phyloP scores from a whole-genome alignment of 2,797 vertebrate species.

The Decapterus maruadsi region DNA sequence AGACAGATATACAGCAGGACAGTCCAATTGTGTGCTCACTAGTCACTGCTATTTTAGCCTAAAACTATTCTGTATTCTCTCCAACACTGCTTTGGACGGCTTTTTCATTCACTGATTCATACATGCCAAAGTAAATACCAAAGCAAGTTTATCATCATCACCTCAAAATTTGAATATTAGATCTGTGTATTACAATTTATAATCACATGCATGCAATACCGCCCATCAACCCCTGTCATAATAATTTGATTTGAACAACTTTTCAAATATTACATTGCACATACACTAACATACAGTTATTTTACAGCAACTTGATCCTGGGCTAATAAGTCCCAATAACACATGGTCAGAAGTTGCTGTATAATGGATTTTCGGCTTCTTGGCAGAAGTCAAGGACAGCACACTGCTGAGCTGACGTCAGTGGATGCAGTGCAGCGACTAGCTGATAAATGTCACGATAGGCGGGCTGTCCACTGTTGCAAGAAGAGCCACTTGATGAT shows the following conservation, averaged over 20 bases:
- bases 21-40: background rate
- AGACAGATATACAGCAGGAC: background rate
- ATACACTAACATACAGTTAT: background rate
- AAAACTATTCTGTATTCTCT: background rate
- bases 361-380: slow-evolving; percentile 24
- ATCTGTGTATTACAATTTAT: too few species aligned
- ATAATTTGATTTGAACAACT: background rate
- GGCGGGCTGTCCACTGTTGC: slow-evolving; percentile 15
- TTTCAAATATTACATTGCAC: background rate
- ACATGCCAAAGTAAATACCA: background rate
- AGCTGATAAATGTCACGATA: slow-evolving; percentile 23
- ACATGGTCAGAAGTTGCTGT: slow-evolving; percentile 1
- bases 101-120: background rate
- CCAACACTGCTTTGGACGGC: background rate
- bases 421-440: slow-evolving; percentile 39
- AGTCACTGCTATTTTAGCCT: background rate
- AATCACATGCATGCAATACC: background rate
- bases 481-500: slow-evolving; percentile 12
- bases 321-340: background rate
- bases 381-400: slow-evolving; percentile 65
- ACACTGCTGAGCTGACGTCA: slow-evolving; percentile 24
- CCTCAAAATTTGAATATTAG: background rate
- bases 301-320: background rate
- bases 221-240: background rate
- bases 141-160: background rate